These are phyloP conservation scores for Alethe castanea DNA, from an alignment of 2,113 vertebrate genomes.

Conservation along the genomic window DNA sequence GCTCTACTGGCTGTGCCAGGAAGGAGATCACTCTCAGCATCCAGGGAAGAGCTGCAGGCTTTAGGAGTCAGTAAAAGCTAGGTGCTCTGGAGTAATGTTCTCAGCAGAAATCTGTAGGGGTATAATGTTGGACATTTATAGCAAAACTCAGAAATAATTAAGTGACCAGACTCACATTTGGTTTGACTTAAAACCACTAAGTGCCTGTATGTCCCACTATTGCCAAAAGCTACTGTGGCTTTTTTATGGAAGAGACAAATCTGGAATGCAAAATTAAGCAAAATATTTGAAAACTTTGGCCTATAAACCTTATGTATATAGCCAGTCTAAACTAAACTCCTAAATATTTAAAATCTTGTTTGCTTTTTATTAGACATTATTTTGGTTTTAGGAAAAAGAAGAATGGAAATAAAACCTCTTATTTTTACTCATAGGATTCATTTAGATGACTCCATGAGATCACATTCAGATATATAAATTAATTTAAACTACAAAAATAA, in stretches of 20 bases:
- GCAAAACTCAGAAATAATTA: neutral
- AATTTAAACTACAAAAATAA: neutral
- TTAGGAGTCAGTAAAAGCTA: neutral
- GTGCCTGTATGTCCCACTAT: neutral
- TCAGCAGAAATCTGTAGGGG: neutral
- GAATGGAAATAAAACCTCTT: conserved; percentile 10
- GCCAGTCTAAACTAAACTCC: neutral
- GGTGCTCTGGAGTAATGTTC: neutral
- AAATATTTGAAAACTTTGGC: conserved; percentile 8
- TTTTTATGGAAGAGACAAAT: conserved; percentile 10
- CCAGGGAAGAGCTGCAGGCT: neutral
- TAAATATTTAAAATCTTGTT: conserved; percentile 61
- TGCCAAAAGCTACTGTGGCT: neutral
- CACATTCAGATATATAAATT: neutral
- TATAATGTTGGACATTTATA: neutral
- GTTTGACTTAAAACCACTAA: neutral
- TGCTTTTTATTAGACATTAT: conserved; percentile 38
- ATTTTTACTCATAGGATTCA: neutral
- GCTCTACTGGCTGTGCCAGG: neutral
- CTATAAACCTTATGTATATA: neutral
- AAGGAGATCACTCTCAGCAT: neutral
- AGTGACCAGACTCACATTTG: neutral
- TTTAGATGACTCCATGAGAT: neutral
- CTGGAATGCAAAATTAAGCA: neutral
- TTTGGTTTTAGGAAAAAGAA: neutral